phyloP scores from a whole-genome alignment of 2,888 invertebrate genomes.

The Agriopis marginaria region DNA sequence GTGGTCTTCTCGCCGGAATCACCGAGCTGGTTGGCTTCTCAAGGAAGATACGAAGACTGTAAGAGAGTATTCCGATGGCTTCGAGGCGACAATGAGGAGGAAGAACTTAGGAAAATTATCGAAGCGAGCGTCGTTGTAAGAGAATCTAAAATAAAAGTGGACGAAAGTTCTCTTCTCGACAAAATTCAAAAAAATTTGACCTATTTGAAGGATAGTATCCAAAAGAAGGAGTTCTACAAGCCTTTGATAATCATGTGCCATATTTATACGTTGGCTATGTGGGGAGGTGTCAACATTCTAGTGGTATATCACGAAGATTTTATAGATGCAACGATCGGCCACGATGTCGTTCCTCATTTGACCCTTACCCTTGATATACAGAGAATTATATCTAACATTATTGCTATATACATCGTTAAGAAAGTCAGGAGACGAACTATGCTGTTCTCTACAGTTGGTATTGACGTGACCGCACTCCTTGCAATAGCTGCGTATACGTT shows the following conservation, averaged over 20 bases:
- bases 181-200: constrained; percentile 44
- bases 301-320: constrained; percentile 52
- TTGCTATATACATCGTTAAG: constrained; percentile 52
- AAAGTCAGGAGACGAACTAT: constrained; percentile 53
- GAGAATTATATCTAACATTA: constrained; percentile 51
- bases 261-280: constrained; percentile 53
- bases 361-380: constrained; percentile 52
- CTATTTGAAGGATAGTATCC: constrained; percentile 48
- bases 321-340: constrained; percentile 48
- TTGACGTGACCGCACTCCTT: constrained; percentile 49
- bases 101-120: constrained; percentile 69
- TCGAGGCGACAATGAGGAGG: constrained; percentile 78
- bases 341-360: constrained; percentile 43
- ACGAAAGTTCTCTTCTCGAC: constrained; percentile 45
- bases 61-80: constrained; percentile 84
- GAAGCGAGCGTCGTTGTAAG: constrained; percentile 57
- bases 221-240: constrained; percentile 57
- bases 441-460: constrained; percentile 46
- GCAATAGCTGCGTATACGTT: constrained; percentile 51
- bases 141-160: constrained; percentile 53
- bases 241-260: constrained; percentile 60
- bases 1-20: constrained; percentile 85
- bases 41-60: constrained; percentile 83
- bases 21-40: constrained; percentile 88
- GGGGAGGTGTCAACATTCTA: constrained; percentile 55